Conservation (phyloP, 2,888 invertebrate genomes). For the Drosophila meridiana region DNA sequence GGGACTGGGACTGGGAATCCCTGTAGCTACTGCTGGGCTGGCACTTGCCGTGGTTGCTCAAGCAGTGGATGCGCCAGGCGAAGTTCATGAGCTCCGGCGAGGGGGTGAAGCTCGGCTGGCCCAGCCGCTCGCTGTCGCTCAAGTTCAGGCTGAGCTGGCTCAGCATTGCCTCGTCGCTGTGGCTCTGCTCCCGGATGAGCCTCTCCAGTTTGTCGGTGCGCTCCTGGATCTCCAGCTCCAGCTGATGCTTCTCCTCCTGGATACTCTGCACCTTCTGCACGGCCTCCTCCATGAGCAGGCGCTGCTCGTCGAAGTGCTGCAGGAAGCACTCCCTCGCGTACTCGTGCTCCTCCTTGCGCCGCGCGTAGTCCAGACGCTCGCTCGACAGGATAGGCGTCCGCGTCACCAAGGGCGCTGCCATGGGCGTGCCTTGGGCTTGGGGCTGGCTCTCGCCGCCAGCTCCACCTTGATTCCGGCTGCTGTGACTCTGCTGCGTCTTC, state of each 20-base stretch:
- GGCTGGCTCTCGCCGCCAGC: background rate
- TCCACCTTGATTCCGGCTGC: background rate
- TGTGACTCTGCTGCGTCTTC: too few relatives aligned
- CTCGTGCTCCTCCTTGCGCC: background rate
- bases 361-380: background rate
- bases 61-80: background rate
- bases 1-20: too few relatives aligned
- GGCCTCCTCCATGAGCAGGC: background rate
- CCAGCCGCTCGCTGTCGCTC: background rate
- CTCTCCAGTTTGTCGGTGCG: background rate
- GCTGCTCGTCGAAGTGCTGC: constrained; percentile 16
- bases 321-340: constrained; percentile 2
- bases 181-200: background rate
- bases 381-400: background rate
- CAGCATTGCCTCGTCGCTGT: background rate
- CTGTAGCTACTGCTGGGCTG: rapidly evolving
- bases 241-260: background rate
- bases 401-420: background rate
- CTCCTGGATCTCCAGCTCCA: constrained; percentile 11
- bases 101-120: background rate
- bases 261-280: constrained; percentile 1
- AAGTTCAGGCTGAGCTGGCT: background rate
- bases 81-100: background rate
- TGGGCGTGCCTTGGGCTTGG: too few relatives aligned
- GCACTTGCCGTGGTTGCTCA: background rate